Evolutionary conservation across 2,797 vertebrate genomes (phyloP).

Genomic region (Phylloscopus collybita): DNA sequence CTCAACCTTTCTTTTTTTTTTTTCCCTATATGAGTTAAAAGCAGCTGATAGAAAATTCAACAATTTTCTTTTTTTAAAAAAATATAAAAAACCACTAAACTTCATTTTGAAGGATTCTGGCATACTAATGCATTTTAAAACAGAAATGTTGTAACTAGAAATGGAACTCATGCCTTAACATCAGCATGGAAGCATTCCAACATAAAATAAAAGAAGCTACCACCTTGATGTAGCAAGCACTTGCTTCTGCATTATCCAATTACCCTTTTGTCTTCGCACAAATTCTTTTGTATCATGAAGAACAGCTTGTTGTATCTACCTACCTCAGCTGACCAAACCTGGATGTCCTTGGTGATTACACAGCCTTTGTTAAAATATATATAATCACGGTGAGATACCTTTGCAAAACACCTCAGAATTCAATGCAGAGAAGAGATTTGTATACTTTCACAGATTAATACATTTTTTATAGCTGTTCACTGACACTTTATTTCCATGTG

Average conservation of each 20-base stretch:
- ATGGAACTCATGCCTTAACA: not conserved
- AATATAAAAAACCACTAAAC: not conserved
- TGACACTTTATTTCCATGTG: accelerated
- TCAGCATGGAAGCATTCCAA: not conserved
- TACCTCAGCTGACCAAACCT: not conserved
- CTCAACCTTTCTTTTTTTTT: not conserved
- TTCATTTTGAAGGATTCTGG: not conserved
- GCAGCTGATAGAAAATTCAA: not conserved
- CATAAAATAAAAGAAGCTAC: not conserved
- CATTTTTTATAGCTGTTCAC: not conserved
- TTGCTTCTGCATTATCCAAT: not conserved
- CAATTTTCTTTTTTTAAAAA: not conserved
- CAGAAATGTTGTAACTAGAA: not conserved
- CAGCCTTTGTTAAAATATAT: not conserved
- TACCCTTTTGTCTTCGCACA: not conserved
- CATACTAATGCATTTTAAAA: not conserved
- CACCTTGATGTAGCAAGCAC: not conserved
- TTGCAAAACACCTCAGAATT: not conserved
- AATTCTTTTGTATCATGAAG: not conserved
- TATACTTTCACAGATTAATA: not conserved
- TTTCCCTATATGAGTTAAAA: not conserved
- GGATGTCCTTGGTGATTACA: not conserved
- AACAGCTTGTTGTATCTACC: not conserved
- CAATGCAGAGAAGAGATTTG: not conserved
- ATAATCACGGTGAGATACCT: not conserved